Evolutionary conservation across 92 coral and sea anemone genomes (phyloP), one percentile per base, ranked within the genome.

Genomic region (Parazoanthus swiftii): DNA sequence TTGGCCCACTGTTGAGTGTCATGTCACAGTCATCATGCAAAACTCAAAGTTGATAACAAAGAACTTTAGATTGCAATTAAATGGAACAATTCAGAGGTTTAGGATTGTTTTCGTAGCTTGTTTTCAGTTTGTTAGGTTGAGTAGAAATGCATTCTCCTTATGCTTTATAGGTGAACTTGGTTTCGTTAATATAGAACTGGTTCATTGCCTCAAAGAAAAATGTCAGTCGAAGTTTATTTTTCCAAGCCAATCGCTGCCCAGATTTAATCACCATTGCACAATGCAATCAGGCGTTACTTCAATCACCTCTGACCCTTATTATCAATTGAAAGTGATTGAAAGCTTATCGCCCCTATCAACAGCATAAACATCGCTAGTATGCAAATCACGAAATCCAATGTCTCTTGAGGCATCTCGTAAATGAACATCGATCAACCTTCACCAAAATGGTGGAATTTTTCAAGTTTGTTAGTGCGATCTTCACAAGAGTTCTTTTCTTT

Each of bases 401-500:
- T 43, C 66, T 68, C 86, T 68, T 21, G 65, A 44, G 68, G 87
- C 26, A 71, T 84, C 72, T 84, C 44, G 42, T 25, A 18, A 14
- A 21, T 29, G 75, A 9, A 73, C 36, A 26, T 15, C 37, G 20
- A 70, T 79, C 46, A 65, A 82, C 58, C 63, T 82, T 10, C 10
- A 23, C 56, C 74, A 89, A 79, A 33, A 90, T 90, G 92, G 88
- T 92, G 88, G 92, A 68, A 23, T 94, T 94, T 91, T 94, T 94
- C 68, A 91, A 90, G 50, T 89, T 94, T 77, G 91, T 94, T 81
- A 92, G 92, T 74, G 96, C 94, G n/a, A 86, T 95, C 16, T 92
- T 96, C 36, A 96, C 99, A 79, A 85, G 99, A 50, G 93, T 93
- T 8, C 88, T 96, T 13, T 96, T 96, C 86, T 86, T 96, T 50